These are phyloP conservation scores for Hermatobates lingyangjiaoensis DNA, from an alignment of 1,140 invertebrate species.

Conservation along the genomic window DNA sequence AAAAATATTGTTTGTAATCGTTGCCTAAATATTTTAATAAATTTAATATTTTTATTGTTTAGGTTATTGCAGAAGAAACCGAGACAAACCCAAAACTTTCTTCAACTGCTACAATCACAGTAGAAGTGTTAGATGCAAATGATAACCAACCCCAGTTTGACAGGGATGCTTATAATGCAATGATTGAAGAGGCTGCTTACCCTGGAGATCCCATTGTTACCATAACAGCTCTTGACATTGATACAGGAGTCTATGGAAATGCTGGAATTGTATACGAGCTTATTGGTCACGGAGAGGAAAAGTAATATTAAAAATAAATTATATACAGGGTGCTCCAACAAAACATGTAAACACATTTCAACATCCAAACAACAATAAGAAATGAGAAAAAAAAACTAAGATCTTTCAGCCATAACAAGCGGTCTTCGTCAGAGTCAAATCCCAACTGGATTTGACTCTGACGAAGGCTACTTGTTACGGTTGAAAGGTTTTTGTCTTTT, in stretches of 20 bases:
- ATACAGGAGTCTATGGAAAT: slow-evolving; percentile 58
- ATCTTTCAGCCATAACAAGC: no score
- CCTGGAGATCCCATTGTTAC: slow-evolving; percentile 49
- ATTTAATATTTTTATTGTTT: slow-evolving; percentile 10
- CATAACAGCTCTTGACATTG: slow-evolving; percentile 63
- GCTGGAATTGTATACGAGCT: slow-evolving; percentile 68
- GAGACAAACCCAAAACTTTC: slow-evolving; percentile 52
- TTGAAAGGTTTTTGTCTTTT: no score
- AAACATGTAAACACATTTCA: neutral
- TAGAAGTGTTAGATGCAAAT: slow-evolving; percentile 70
- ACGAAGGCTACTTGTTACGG: no score
- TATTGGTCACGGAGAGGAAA: slow-evolving; percentile 61
- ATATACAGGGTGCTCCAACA: neutral
- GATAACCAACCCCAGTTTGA: slow-evolving; percentile 72
- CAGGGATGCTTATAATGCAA: slow-evolving; percentile 47
- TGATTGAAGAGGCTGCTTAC: slow-evolving; percentile 49
- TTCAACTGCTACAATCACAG: slow-evolving; percentile 70
- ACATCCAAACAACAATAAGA: neutral
- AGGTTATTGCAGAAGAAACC: slow-evolving; percentile 67
- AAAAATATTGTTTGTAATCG: no score
- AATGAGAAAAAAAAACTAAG: no score
- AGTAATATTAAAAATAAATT: slow-evolving; percentile 20
- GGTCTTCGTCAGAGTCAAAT: no score
- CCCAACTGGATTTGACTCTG: no score
- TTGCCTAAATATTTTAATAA: no score